A percentile compares a stretch with the other conserved stretches of the same genome.
Evolutionary conservation across 2,888 invertebrate species (phyloP).

Genomic region (Drosophila imparisetae): DNA sequence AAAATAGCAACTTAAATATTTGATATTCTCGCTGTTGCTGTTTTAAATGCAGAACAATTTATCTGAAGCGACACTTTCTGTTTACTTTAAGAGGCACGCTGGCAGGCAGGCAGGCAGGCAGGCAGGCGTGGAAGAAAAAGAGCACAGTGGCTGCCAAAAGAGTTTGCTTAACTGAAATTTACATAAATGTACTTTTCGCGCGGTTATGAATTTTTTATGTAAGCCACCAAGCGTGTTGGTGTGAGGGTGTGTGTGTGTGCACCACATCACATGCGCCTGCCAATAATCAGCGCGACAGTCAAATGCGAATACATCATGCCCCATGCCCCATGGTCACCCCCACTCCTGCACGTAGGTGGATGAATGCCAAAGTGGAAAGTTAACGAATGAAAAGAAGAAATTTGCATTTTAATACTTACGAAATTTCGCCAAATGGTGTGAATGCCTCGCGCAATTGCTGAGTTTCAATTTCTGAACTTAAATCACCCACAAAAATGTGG

Average conservation of each 20-base stretch:
- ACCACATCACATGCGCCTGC: conserved; percentile 51
- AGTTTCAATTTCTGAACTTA: conserved; percentile 99
- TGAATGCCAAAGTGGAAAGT: conserved; percentile 28
- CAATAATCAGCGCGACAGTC: conserved; percentile 54
- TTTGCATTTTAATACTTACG: conserved; percentile 88
- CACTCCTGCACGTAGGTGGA: background rate
- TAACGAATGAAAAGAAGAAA: conserved; percentile 59
- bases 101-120: conserved; percentile 11
- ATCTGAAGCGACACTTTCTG: conserved; percentile 47
- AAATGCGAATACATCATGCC: background rate
- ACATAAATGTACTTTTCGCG: conserved; percentile 67
- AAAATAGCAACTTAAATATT: conserved; percentile 74
- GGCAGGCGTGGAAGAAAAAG: background rate
- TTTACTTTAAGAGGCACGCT: conserved; percentile 31
- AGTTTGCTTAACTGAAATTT: conserved; percentile 72
- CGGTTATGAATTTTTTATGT: conserved; percentile 73
- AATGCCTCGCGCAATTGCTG: conserved; percentile 98
- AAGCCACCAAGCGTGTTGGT: conserved; percentile 46
- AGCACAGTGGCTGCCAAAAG: conserved; percentile 58
- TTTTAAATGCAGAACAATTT: conserved; percentile 37
- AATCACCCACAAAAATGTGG: conserved; percentile 99
- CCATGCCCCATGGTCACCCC: background rate
- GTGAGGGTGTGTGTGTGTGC: conserved; percentile 1
- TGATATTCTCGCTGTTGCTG: conserved; percentile 17
- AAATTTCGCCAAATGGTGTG: conserved; percentile 99